Conservation (phyloP, 1,140 invertebrate genomes). For the Laupala kohalensis region DNA sequence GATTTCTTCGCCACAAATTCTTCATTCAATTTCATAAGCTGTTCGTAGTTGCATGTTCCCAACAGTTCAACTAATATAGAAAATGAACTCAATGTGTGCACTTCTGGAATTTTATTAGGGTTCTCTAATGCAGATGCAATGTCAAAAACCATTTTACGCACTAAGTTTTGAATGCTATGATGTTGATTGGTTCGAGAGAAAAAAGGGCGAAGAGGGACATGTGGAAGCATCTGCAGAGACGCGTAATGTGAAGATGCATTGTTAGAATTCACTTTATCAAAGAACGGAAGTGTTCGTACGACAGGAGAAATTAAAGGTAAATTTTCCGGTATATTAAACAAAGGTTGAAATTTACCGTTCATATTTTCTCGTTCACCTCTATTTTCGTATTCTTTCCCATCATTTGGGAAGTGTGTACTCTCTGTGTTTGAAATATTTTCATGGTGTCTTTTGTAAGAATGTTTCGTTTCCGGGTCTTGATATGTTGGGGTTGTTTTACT, state of each 20-base stretch:
- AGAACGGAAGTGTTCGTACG: not conserved
- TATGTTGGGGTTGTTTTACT: not conserved
- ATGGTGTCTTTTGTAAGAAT: not conserved
- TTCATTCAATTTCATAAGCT: not conserved
- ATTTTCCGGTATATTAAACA: not conserved
- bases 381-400: too few relatives aligned
- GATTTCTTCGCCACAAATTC: not conserved
- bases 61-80: not conserved
- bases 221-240: not conserved
- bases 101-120: not conserved
- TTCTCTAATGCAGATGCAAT: not conserved
- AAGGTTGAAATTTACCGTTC: not conserved
- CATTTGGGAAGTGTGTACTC: too few relatives aligned
- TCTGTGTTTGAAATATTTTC: not conserved
- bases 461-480: not conserved
- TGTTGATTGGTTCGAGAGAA: not conserved
- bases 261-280: not conserved
- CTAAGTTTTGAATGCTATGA: too few relatives aligned
- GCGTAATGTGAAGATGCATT: not conserved
- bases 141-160: not conserved
- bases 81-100: not conserved
- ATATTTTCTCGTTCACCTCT: not conserved
- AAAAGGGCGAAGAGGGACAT: not conserved
- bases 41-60: not conserved
- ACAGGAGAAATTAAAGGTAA: not conserved